Conservation (phyloP, 2,888 invertebrate species). For the Neocrepidodera transversa region DNA sequence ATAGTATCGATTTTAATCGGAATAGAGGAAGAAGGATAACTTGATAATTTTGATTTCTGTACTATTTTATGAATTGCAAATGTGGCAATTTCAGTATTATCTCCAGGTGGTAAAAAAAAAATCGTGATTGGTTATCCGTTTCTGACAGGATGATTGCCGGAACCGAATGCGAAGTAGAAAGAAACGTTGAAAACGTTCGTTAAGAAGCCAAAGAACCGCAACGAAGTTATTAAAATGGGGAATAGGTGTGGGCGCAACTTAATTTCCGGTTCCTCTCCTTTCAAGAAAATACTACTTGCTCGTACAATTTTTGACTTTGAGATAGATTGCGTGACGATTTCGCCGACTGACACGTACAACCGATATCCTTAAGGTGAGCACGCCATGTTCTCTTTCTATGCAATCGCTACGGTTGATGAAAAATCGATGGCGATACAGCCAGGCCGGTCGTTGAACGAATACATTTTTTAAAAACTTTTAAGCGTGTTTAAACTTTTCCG, state of each 20-base stretch:
- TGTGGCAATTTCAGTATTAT: too few species aligned
- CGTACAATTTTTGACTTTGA: slow-evolving; percentile 26
- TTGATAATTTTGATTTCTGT: too few species aligned
- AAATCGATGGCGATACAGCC: too few species aligned
- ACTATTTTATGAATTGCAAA: too few species aligned
- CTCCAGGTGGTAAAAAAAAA: slow-evolving; percentile 17
- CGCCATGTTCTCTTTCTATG: slow-evolving; percentile 22
- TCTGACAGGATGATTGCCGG: slow-evolving; percentile 30
- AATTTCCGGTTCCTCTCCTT: slow-evolving; percentile 41
- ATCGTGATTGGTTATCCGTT: slow-evolving; percentile 19
- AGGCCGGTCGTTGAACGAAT: too few species aligned
- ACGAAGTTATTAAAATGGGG: slow-evolving; percentile 39
- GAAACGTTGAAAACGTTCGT: slow-evolving; percentile 16
- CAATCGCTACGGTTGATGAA: neutral
- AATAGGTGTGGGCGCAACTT: slow-evolving; percentile 45
- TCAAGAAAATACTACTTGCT: slow-evolving; percentile 33
- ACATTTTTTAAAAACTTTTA: too few species aligned
- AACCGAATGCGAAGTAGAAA: slow-evolving; percentile 6
- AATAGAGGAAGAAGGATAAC: too few species aligned
- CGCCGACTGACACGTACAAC: slow-evolving; percentile 30
- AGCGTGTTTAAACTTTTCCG: too few species aligned
- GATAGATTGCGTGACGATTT: slow-evolving; percentile 31
- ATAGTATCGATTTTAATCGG: too few species aligned
- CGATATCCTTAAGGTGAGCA: slow-evolving; percentile 30
- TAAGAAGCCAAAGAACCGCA: slow-evolving; percentile 34